phyloP scores from a whole-genome alignment of 2,797 vertebrate species.

The Danio aesculapii region DNA sequence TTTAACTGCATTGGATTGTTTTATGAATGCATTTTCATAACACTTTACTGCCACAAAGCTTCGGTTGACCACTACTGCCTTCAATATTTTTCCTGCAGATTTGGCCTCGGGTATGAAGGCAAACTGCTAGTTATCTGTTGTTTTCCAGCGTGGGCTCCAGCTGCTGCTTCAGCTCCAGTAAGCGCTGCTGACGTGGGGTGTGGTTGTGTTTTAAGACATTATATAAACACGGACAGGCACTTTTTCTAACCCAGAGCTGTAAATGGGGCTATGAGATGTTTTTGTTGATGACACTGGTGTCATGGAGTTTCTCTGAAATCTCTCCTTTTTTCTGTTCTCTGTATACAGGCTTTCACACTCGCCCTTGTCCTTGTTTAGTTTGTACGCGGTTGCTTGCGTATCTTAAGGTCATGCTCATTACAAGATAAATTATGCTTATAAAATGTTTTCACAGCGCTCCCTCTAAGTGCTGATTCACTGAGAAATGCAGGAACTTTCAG shows the following conservation, averaged over 20 bases:
- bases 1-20: too few species aligned
- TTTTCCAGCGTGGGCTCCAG: constrained; percentile 57
- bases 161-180: constrained; percentile 28
- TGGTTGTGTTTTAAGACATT: constrained; percentile 36
- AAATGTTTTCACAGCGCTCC: constrained; percentile 17
- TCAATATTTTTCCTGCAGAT: constrained; percentile 38
- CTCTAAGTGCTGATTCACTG: constrained; percentile 8
- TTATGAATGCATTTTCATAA: neutral
- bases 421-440: constrained; percentile 23
- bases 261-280: constrained; percentile 53
- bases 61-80: constrained; percentile 62
- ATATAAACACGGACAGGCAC: constrained; percentile 36
- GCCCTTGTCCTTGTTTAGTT: constrained; percentile 15
- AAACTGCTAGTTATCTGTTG: constrained; percentile 62
- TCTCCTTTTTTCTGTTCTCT: neutral
- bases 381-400: neutral
- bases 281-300: constrained; percentile 1
- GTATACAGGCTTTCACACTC: neutral
- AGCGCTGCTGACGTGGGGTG: constrained; percentile 37
- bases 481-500: neutral
- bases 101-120: constrained; percentile 47
- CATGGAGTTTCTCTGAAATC: constrained; percentile 10
- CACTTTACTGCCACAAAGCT: constrained; percentile 54
- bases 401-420: constrained; percentile 25
- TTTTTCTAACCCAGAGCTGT: constrained; percentile 60